phyloP scores from a whole-genome alignment of 2,797 vertebrate species.

The Protonibea diacanthus region DNA sequence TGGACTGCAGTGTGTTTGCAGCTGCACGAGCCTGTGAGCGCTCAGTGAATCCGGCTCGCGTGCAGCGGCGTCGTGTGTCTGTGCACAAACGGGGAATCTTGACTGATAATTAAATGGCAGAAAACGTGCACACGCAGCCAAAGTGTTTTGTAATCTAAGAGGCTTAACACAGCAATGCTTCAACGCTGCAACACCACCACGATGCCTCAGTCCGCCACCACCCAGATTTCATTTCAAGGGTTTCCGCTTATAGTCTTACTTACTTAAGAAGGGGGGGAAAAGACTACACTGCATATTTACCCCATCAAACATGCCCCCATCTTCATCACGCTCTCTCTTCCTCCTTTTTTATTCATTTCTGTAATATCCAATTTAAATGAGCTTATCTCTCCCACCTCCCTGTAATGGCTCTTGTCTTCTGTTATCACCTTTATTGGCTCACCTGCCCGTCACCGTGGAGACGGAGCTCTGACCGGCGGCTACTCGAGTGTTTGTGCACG shows the following conservation, averaged over 20 bases:
- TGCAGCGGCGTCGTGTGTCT: neutral
- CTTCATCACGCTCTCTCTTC: slow-evolving; percentile 7
- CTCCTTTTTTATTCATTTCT: slow-evolving; percentile 33
- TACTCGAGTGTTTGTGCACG: slow-evolving; percentile 9
- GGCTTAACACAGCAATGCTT: slow-evolving; percentile 80
- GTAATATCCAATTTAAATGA: slow-evolving; percentile 75
- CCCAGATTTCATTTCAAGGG: slow-evolving; percentile 69
- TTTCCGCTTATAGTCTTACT: slow-evolving; percentile 71
- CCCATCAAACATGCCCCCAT: slow-evolving; percentile 37
- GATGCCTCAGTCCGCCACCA: slow-evolving; percentile 57
- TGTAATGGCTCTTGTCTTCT: slow-evolving; percentile 68
- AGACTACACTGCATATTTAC: slow-evolving; percentile 64
- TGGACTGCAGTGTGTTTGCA: neutral
- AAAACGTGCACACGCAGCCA: slow-evolving; percentile 72
- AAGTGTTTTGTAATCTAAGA: slow-evolving; percentile 81
- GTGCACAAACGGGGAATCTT: slow-evolving; percentile 41
- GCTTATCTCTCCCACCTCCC: slow-evolving; percentile 64
- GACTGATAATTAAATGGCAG: slow-evolving; percentile 71
- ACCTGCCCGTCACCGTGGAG: slow-evolving; percentile 60
- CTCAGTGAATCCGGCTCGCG: slow-evolving; percentile 13
- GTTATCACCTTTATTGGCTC: slow-evolving; percentile 68
- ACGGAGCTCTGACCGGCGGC: slow-evolving; percentile 33
- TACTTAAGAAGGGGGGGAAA: slow-evolving; percentile 47
- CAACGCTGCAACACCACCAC: slow-evolving; percentile 51
- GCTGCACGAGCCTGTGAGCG: neutral